Base-by-base conservation (phyloP, 2,113 vertebrate genomes). In the Origma solitaria region DNA sequence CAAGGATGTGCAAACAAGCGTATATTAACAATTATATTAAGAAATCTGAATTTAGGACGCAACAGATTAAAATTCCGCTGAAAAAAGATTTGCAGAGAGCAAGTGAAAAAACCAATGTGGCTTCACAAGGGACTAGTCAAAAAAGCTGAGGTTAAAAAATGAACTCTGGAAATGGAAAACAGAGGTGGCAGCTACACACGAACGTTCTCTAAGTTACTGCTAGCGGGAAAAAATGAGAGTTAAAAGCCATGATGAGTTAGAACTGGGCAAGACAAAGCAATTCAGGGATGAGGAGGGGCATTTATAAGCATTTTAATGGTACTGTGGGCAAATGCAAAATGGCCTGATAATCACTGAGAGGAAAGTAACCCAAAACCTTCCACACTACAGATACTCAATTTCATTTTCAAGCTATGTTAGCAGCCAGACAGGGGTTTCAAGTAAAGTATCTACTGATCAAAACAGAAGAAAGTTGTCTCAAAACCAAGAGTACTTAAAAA, bases 81-180 rank as follows among this genome's bases (percentile, higher is more conserved):
- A 50, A 76, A 82, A 91, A 82, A 78, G 45, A 60, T 72, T 64
- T 7, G 10, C 58, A 85, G 72, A 91, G 57, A 91, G 68, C 22
- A 86, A 87, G 50, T 51, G 1, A 66, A 91, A 91, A 88, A 19
- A 16, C 4, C 27, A 73, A 27, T 40, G 54, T 86, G 68, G 71
- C 82, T 95, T 94, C 75, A 80, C 82, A 83, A 90, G 85, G 33
- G 75, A 90, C 68, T 58, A 38, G 30, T 93, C 57, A 85, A 66
- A 82, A 94, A 90, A 54, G 38, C 45, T 80, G 90, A 94, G 87
- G 56, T 88, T 95, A 92, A 88, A 50, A 81, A 93, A 92, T 92
- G 54, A 94, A 76, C 82, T 90, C 62, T 81, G 79, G 82, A 94
- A 96, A 95, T 90, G 38, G 64, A 92, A 96, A 95, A 83, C 75